Evolutionary conservation across 64 coral and sea anemone species (phyloP).

Genomic region (Montipora capricornis): DNA sequence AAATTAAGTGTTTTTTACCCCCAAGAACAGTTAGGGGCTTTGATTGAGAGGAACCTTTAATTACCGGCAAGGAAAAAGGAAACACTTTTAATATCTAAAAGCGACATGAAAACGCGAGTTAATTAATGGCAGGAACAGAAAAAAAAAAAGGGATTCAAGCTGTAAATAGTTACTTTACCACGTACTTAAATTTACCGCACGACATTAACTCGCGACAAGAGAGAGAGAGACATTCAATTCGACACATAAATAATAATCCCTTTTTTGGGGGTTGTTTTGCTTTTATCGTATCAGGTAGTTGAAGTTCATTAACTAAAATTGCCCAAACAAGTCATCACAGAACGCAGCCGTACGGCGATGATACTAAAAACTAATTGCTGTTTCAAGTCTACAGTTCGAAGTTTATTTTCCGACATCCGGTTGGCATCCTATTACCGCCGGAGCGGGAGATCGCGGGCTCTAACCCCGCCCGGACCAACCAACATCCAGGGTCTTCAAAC

Average conservation of each 20-base stretch:
- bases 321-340: not conserved
- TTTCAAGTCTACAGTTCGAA: not conserved
- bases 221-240: not conserved
- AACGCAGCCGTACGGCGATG: not conserved
- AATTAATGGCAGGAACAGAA: not conserved
- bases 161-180: not conserved
- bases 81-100: constrained; percentile 6
- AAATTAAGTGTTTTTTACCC: constrained; percentile 6
- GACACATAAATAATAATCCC: not conserved
- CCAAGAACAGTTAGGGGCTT: not conserved
- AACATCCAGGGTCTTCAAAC: too few relatives aligned
- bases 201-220: too few relatives aligned
- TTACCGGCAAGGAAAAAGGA: not conserved
- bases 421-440: too few relatives aligned
- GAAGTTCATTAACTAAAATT: not conserved
- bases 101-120: not conserved
- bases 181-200: not conserved
- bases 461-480: too few relatives aligned
- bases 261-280: not conserved
- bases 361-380: not conserved
- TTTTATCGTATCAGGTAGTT: not conserved
- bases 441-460: too few relatives aligned
- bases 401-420: too few relatives aligned
- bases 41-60: constrained; percentile 24
- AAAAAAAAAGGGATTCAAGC: not conserved